Evolutionary conservation across 2,888 invertebrate species (phyloP), one percentile per base, ranked within the genome.

Genomic region (Tinea pellionella): DNA sequence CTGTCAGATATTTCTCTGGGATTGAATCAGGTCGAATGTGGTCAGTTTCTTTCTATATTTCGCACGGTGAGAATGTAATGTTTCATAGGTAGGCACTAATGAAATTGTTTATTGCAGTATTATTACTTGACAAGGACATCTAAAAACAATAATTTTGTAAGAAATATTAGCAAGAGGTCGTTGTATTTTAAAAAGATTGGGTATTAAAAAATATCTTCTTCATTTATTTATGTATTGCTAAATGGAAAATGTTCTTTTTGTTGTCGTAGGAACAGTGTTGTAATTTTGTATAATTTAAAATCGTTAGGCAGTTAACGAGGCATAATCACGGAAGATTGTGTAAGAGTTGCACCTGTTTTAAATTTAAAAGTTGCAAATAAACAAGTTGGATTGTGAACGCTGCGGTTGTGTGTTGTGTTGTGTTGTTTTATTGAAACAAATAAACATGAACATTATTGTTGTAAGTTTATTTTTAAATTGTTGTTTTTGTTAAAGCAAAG

Each of bases 131-230:
- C 57, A 47, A 60, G 61, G 15, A 30, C 3, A n/a, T 58, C n/a
- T n/a, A n/a, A 43, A 60, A 59, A 65, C 64, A 67, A 66, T 67
- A 15, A n/a, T 47, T 47, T 15, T 19, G 55, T 19, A 55, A 55
- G 1, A 2, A 9, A 9, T 11, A 55, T 55, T 55, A 55, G 18
- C 15, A 15, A 19, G 24, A 55, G 55, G 55, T 55, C 55, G n/a
- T 55, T 55, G 55, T 55, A 55, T 55, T 19, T 18, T 19, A 19
- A 13, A 55, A 55, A 15, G n/a, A 8, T 47, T 47, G 13, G n/a
- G n/a, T 47, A 16, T 47, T 47, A 47, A 4, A 41, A 41, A 41
- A 41, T 47, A 16, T 47, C 13, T 47, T 47, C 47, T 47, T 47
- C 47, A 15, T 47, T 47, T 15, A 13, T n/a, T 16, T 13, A 47